phyloP scores from a whole-genome alignment of 2,113 vertebrate genomes.

The Petaurus breviceps region DNA sequence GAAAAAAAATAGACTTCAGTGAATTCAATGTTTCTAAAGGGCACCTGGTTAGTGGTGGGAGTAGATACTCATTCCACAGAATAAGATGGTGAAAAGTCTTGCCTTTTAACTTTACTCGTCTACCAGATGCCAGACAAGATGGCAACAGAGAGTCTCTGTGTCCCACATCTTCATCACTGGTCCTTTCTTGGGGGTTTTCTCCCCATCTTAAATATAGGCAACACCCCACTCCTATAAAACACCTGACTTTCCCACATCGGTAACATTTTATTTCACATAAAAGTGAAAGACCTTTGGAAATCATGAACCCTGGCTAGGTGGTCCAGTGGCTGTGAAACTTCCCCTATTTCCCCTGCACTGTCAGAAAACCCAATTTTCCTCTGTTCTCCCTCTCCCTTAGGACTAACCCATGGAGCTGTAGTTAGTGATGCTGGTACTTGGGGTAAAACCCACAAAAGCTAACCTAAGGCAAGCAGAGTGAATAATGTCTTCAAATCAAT shows the following conservation, averaged over 20 bases:
- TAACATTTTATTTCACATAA: neutral
- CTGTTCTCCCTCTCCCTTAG: neutral
- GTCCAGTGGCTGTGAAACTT: neutral
- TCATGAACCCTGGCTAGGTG: neutral
- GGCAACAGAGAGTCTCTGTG: neutral
- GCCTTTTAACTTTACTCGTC: neutral
- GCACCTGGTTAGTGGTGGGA: neutral
- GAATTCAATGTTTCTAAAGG: constrained; percentile 12
- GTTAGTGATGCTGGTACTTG: neutral
- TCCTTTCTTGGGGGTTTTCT: neutral
- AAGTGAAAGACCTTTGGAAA: neutral
- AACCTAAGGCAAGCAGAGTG: neutral
- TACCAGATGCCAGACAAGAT: neutral
- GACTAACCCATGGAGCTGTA: neutral
- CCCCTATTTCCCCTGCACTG: neutral
- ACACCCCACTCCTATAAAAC: neutral
- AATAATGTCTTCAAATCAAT: neutral
- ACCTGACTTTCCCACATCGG: neutral
- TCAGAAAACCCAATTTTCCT: neutral
- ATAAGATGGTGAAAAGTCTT: neutral
- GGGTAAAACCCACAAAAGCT: neutral
- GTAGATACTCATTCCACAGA: neutral
- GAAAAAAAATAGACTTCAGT: neutral
- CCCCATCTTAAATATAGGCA: neutral
- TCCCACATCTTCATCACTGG: neutral